Evolutionary conservation across 2,888 invertebrate genomes (phyloP).

Genomic region (Smittia sp.): DNA sequence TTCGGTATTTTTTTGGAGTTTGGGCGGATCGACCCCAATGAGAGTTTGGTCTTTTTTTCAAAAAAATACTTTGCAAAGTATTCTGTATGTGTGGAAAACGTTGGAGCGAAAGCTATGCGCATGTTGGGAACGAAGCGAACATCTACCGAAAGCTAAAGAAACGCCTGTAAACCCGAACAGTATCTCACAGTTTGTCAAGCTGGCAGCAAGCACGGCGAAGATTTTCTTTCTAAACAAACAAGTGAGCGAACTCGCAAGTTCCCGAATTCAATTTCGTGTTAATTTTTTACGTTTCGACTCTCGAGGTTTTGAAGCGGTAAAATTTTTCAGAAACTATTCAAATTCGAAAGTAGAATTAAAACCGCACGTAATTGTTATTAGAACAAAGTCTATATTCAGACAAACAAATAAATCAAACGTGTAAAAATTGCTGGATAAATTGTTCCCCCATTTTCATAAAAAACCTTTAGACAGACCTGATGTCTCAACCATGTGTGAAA

Average conservation of each 20-base stretch:
- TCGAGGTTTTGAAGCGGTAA: neutral
- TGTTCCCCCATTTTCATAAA: slow-evolving; percentile 3
- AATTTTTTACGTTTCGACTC: neutral
- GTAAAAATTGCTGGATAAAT: slow-evolving; percentile 16
- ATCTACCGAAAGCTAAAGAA: slow-evolving; percentile 14
- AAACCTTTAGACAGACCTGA: slow-evolving; percentile 13
- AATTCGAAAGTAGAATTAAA: neutral
- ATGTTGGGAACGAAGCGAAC: slow-evolving; percentile 16
- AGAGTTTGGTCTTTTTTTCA: slow-evolving; percentile 36
- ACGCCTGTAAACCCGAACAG: slow-evolving; percentile 33
- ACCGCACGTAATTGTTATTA: slow-evolving; percentile 5
- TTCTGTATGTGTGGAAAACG: slow-evolving; percentile 18
- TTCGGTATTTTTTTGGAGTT: slow-evolving; percentile 38
- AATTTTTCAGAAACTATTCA: neutral
- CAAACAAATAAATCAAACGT: slow-evolving; percentile 29
- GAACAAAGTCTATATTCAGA: neutral
- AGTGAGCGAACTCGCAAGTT: slow-evolving; percentile 20
- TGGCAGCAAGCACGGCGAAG: slow-evolving; percentile 25
- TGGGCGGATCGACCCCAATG: slow-evolving; percentile 40
- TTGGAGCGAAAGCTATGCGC: slow-evolving; percentile 29
- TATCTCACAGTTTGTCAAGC: slow-evolving; percentile 29
- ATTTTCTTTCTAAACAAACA: neutral
- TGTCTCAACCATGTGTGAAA: slow-evolving; percentile 41
- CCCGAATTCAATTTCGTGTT: slow-evolving; percentile 1
- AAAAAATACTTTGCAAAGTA: slow-evolving; percentile 38